Evolutionary conservation across 2,797 vertebrate species (phyloP).

Genomic region (Chelidonichthys spinosus): DNA sequence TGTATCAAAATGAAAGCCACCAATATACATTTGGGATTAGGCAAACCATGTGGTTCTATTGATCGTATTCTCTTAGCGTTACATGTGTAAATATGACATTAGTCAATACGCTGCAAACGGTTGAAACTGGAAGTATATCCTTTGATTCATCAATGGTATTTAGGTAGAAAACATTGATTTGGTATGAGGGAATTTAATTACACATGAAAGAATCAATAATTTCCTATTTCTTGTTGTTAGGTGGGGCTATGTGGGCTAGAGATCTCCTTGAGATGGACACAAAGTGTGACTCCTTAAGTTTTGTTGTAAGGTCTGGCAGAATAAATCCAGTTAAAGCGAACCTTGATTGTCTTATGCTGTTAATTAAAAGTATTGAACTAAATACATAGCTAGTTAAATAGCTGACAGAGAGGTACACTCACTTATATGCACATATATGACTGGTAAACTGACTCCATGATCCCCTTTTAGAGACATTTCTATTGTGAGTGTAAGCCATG

Average conservation of each 20-base stretch:
- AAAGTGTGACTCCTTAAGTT: not conserved
- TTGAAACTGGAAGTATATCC: not conserved
- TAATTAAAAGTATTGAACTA: too few relatives aligned
- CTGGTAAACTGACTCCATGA: conserved; percentile 12
- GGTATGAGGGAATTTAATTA: not conserved
- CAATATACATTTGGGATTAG: not conserved
- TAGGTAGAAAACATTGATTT: not conserved
- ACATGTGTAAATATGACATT: not conserved
- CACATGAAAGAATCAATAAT: not conserved
- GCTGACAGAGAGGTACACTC: conserved; percentile 42
- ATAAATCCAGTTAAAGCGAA: conserved; percentile 3
- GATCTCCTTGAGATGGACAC: not conserved
- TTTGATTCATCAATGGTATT: not conserved
- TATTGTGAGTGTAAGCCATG: conserved; percentile 6
- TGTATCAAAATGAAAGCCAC: conserved; percentile 16
- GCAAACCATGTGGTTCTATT: not conserved
- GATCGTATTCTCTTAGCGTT: not conserved
- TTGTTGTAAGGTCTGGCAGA: not conserved
- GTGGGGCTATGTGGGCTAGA: too few relatives aligned
- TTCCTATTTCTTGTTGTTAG: not conserved
- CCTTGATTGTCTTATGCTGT: not conserved
- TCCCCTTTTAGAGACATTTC: conserved; percentile 2
- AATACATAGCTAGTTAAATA: too few relatives aligned
- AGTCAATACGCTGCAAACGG: not conserved
- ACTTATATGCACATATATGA: conserved; percentile 13